Base-by-base conservation (phyloP, 2,113 vertebrate genomes). In the Holacanthus passer region DNA sequence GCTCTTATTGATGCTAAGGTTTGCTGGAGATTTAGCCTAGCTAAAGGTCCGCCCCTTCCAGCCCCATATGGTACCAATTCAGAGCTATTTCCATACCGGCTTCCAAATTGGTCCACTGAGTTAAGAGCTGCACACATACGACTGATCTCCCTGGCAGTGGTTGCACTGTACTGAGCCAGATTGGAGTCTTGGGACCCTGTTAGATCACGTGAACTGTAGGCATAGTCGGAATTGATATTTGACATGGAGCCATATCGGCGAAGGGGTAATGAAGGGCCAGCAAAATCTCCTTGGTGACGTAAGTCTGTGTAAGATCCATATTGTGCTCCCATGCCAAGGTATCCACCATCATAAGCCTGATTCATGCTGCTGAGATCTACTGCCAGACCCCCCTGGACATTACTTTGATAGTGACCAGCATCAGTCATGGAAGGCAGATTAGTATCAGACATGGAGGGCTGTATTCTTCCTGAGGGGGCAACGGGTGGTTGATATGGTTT, bases 71-170 rank as follows among this genome's bases (percentile, higher is more conserved):
- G 95, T 53, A 96, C 69, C 47, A 97, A 56, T 74, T 99, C 97
- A 0, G 96, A 93, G 77, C 95, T 96, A 0, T 93, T 95, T 67
- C 94, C 59, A 1, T 96, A 98, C 60, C 97, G 95, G 64, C 95
- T 96, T 0, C 96, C 97, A 0, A 96, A 98, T 45, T 99, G 98
- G 88, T 99, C 98, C 94, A 96, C 98, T 77, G 98, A 96, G 90
- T 98, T 99, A 76, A 99, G 96, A 84, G 98, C 98, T 1, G 98
- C 97, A 35, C 98, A 99, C 98, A 99, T 99, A 27, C 97, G 96
- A 91, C 97, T 99, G 83, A 99, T 99, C 91, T 99, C 98, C 1
- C 97, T 97, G 0, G 98, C 98, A 0, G 98, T 99, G 41, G 98
- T 99, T 77, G 98, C 97, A 69, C 98, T 99, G 87, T 99, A 99